Evolutionary conservation across 2,888 invertebrate genomes (phyloP).

Genomic region (Hipparchia semele): DNA sequence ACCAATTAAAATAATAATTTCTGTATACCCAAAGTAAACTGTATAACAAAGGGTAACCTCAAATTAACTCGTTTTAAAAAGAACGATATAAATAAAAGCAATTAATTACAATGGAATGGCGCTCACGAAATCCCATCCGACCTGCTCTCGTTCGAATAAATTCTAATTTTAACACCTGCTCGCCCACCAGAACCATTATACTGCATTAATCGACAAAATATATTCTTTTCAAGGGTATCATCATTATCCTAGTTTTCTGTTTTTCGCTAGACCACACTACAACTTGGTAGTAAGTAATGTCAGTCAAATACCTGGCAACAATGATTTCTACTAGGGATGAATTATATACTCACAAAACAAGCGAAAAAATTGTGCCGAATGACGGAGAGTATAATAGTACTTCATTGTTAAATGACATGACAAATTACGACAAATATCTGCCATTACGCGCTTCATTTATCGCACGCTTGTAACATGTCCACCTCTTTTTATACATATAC

Average conservation of each 20-base stretch:
- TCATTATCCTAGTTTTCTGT: not conserved
- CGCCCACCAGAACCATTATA: conserved; percentile 31
- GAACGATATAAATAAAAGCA: conserved; percentile 36
- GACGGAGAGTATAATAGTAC: too few species aligned
- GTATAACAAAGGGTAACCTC: conserved; percentile 16
- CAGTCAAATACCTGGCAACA: too few species aligned
- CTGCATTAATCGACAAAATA: conserved; percentile 26
- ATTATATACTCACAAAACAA: too few species aligned
- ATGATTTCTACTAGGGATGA: too few species aligned
- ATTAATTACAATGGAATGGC: conserved; percentile 36
- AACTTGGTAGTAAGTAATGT: too few species aligned
- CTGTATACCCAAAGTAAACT: not conserved
- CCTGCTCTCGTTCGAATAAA: conserved; percentile 36
- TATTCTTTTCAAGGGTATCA: conserved; percentile 2
- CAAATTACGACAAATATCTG: too few species aligned
- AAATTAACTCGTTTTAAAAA: conserved; percentile 29
- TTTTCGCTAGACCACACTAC: too few species aligned
- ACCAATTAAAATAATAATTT: not conserved
- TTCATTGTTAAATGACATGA: too few species aligned
- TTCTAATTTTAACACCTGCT: conserved; percentile 38
- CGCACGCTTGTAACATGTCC: too few species aligned
- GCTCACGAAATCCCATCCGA: conserved; percentile 31
- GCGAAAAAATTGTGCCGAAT: too few species aligned
- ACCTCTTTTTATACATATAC: too few species aligned
- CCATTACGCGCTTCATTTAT: too few species aligned